phyloP scores from a whole-genome alignment of 2,113 vertebrate genomes.

The Rousettus leschenaultii region DNA sequence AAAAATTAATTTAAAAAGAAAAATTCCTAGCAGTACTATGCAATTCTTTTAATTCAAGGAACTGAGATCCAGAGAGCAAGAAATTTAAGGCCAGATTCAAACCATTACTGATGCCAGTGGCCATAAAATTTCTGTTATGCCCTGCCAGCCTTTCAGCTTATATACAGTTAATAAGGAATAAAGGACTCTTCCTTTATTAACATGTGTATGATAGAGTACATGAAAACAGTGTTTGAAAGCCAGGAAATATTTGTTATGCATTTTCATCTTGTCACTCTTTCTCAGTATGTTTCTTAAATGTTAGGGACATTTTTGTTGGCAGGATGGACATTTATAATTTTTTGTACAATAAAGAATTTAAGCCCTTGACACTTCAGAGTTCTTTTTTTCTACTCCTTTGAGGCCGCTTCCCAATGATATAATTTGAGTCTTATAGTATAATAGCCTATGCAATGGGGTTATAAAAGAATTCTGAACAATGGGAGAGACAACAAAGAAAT shows the following conservation, averaged over 20 bases:
- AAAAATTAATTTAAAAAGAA: background rate
- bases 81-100: slow-evolving; percentile 32
- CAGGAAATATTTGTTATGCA: background rate
- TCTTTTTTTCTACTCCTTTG: background rate
- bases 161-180: background rate
- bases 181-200: background rate
- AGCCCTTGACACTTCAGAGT: background rate
- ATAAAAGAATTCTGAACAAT: background rate
- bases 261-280: slow-evolving; percentile 44
- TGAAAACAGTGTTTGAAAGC: slow-evolving; percentile 27
- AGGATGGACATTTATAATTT: background rate
- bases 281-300: slow-evolving; percentile 43
- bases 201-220: slow-evolving; percentile 25
- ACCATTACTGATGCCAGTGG: background rate
- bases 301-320: slow-evolving; percentile 37
- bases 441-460: background rate
- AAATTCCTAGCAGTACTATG: background rate
- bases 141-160: slow-evolving; percentile 7
- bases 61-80: background rate
- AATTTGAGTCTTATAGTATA: background rate
- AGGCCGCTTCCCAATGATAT: background rate
- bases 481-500: background rate
- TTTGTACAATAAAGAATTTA: background rate
- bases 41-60: slow-evolving; percentile 4
- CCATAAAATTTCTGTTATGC: slow-evolving; percentile 11